Conservation (phyloP, 2,113 vertebrate species). For the Sigmodon hispidus region DNA sequence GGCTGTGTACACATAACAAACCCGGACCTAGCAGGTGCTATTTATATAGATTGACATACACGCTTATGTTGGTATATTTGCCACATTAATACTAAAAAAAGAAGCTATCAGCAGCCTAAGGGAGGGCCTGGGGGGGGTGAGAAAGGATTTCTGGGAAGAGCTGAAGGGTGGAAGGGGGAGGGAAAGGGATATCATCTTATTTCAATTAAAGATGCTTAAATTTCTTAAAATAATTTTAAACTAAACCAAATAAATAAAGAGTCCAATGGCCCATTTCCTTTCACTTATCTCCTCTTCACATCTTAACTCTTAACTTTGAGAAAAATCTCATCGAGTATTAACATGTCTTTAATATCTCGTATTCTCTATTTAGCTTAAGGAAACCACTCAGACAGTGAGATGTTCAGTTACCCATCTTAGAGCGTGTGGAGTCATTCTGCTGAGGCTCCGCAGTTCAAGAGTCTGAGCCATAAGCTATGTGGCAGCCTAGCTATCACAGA, state of each 20-base stretch:
- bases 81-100: neutral
- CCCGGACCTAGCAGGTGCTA: neutral
- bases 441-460: no score
- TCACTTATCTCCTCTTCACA: neutral
- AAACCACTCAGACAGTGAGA: slow-evolving; percentile 16
- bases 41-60: neutral
- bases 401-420: neutral
- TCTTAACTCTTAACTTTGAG: slow-evolving; percentile 14
- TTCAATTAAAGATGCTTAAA: neutral
- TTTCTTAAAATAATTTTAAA: neutral
- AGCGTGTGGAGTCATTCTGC: neutral
- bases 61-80: neutral
- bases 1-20: neutral
- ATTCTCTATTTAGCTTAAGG: slow-evolving; percentile 22
- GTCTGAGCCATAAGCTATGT: neutral
- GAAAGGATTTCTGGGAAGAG: neutral
- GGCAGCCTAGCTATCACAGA: neutral
- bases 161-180: neutral
- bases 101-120: neutral
- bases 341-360: slow-evolving; percentile 46
- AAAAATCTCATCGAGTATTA: neutral
- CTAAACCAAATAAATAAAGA: neutral
- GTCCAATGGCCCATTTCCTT: neutral
- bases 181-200: neutral
- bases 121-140: neutral